These are phyloP conservation scores for Mizuhopecten yessoensis DNA, from an alignment of 1,140 invertebrate genomes.

Conservation along the genomic window DNA sequence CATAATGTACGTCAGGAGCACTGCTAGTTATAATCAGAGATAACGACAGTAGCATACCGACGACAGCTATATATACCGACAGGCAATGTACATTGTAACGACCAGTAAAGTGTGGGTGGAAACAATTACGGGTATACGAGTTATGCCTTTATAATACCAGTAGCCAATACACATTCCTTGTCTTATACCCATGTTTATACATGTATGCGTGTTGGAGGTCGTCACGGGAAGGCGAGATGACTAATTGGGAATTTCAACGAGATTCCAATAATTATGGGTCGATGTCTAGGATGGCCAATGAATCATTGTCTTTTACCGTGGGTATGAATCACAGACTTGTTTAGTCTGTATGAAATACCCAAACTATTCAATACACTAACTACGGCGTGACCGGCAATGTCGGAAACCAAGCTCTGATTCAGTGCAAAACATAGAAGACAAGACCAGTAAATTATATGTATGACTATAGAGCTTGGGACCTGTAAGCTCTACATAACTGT, in stretches of 20 bases:
- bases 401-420: not conserved
- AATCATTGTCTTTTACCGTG: not conserved
- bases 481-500: not conserved
- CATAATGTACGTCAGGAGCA: too few relatives aligned
- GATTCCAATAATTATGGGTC: conserved; percentile 34
- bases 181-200: not conserved
- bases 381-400: not conserved
- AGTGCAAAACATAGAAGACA: too few relatives aligned
- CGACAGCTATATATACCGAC: too few relatives aligned
- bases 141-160: too few relatives aligned
- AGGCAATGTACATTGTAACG: not conserved
- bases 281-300: conserved; percentile 11
- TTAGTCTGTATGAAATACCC: not conserved
- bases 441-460: too few relatives aligned
- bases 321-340: not conserved
- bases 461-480: too few relatives aligned
- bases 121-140: not conserved
- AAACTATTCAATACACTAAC: not conserved
- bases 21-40: too few relatives aligned
- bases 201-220: not conserved
- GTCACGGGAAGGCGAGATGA: not conserved
- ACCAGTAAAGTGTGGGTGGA: not conserved
- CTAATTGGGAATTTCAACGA: not conserved
- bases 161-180: not conserved
- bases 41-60: too few relatives aligned